Percentiles rank a stretch among this genome's conserved stretches.
Evolutionary conservation across 2,797 vertebrate genomes (phyloP).

Genomic region (Pipistrellus pipistrellus): DNA sequence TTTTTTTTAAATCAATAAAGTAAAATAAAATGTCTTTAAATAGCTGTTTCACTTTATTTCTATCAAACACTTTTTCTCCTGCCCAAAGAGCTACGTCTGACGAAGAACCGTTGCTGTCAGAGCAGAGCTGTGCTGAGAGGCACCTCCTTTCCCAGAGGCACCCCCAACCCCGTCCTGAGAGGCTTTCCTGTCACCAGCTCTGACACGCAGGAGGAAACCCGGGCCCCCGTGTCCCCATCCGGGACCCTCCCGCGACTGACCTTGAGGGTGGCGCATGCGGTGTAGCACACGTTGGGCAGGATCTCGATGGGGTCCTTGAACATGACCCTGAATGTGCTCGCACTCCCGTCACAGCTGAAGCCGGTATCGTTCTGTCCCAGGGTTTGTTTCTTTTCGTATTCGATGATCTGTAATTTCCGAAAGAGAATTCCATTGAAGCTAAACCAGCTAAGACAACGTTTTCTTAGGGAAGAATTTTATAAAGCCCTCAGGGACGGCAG

Average conservation of each 20-base stretch:
- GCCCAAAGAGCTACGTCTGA: not conserved
- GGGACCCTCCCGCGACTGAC: conserved; percentile 81
- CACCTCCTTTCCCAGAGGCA: not conserved
- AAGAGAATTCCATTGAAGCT: conserved; percentile 66
- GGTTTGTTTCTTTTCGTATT: conserved; percentile 91
- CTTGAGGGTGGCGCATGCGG: conserved; percentile 96
- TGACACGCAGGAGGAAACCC: not conserved
- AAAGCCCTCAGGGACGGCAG: not conserved
- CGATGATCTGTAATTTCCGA: conserved; percentile 88
- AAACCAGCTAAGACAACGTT: not conserved
- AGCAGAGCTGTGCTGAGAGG: not conserved
- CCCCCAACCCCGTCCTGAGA: not conserved
- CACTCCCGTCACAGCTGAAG: conserved; percentile 97
- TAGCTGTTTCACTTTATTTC: conserved; percentile 9
- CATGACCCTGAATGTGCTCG: conserved; percentile 98
- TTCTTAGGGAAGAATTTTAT: not conserved
- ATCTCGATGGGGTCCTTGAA: conserved; percentile 99
- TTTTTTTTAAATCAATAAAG: not conserved
- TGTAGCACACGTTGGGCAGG: conserved; percentile 97
- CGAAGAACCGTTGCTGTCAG: not conserved
- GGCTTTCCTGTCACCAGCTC: not conserved
- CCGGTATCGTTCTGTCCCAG: conserved; percentile 92
- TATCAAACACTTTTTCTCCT: not conserved
- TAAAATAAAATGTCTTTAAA: not conserved
- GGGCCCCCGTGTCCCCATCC: not conserved